Evolutionary conservation across 2,797 vertebrate genomes (phyloP).

Genomic region (Pseudopleuronectes americanus): DNA sequence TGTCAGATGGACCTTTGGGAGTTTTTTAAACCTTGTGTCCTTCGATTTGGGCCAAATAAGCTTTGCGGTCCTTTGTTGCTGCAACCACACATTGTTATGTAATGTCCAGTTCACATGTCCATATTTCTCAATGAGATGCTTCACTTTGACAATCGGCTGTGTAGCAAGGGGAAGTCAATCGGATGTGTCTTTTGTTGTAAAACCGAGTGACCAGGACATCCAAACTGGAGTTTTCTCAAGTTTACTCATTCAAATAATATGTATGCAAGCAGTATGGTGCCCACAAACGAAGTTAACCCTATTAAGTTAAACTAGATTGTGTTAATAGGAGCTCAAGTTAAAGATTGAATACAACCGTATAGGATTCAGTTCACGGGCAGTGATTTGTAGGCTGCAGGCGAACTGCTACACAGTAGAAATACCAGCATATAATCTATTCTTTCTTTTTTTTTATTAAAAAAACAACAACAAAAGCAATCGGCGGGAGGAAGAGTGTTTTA

Average conservation of each 20-base stretch:
- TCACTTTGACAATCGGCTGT: no score
- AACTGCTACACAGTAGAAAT: no score
- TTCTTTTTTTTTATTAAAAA: no score
- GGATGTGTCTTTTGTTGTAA: no score
- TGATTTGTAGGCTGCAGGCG: no score
- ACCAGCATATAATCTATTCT: no score
- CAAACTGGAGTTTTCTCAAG: no score
- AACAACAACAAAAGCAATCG: no score
- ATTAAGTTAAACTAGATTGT: background rate
- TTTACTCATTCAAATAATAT: no score
- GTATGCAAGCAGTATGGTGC: background rate
- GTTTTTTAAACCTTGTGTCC: constrained; percentile 15
- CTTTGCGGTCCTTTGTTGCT: background rate
- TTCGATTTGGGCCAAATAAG: background rate
- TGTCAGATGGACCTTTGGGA: background rate
- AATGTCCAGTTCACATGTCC: background rate
- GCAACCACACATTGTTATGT: background rate
- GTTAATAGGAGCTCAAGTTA: background rate
- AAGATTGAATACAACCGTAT: background rate
- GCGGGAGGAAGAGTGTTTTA: no score
- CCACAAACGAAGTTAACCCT: background rate
- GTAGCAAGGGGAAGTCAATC: no score
- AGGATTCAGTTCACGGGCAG: background rate
- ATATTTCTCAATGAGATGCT: background rate
- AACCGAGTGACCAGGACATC: no score